A percentile compares a stretch with the other conserved stretches of the same genome.
phyloP scores from a whole-genome alignment of 2,888 invertebrate genomes.

The Coleophora flavipennella region DNA sequence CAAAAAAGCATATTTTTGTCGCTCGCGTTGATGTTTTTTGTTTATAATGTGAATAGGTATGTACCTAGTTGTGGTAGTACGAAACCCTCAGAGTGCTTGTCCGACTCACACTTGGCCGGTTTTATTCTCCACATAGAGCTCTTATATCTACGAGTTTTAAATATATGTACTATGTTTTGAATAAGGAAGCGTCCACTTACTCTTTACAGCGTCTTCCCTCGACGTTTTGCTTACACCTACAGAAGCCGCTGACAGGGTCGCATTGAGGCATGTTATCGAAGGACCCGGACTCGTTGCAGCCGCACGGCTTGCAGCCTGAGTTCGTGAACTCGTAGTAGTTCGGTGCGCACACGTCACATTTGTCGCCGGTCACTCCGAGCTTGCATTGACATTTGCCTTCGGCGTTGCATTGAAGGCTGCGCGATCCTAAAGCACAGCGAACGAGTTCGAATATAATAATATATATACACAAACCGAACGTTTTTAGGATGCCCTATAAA shows the following conservation, averaged over 20 bases:
- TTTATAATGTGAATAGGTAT: no score
- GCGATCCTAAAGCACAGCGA: conserved; percentile 76
- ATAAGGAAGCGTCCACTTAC: conserved; percentile 55
- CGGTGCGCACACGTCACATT: conserved; percentile 87
- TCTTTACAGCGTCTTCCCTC: conserved; percentile 95
- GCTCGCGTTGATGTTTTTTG: no score
- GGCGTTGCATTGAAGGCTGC: conserved; percentile 90
- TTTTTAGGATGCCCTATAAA: no score
- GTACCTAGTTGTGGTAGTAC: no score
- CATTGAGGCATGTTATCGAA: conserved; percentile 86
- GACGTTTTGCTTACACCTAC: conserved; percentile 92
- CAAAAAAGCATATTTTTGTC: no score
- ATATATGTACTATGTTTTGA: no score
- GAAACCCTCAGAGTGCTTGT: no score
- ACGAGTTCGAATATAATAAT: no score
- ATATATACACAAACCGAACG: no score
- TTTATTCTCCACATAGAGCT: no score
- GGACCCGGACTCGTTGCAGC: conserved; percentile 90
- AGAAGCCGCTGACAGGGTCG: conserved; percentile 84
- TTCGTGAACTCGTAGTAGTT: conserved; percentile 93
- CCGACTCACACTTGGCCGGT: no score
- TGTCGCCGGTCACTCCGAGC: conserved; percentile 94
- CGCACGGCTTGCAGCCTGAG: conserved; percentile 94
- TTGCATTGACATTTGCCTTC: conserved; percentile 96
- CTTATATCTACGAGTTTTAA: no score